Percentiles rank a stretch among this genome's conserved stretches.
Conservation (phyloP, 64 coral and sea anemone genomes). For the Orbicella faveolata region DNA sequence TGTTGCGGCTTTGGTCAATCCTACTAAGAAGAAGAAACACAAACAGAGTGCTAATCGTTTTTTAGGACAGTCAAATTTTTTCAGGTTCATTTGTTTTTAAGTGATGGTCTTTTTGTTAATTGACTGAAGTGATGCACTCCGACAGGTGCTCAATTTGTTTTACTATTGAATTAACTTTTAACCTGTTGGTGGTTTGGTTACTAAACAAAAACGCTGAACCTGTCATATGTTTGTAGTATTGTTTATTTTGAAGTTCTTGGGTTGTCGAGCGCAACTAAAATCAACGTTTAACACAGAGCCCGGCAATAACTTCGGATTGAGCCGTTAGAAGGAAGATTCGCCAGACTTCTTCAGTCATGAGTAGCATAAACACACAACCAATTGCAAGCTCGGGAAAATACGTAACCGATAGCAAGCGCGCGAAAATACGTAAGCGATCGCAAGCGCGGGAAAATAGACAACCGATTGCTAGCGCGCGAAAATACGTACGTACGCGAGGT, state of each 20-base stretch:
- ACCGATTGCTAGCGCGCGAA: background rate
- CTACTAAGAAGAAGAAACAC: background rate
- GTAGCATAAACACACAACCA: too few relatives aligned
- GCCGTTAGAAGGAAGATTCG: too few relatives aligned
- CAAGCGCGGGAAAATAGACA: background rate
- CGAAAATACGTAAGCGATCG: background rate
- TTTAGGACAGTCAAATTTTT: background rate
- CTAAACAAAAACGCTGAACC: background rate
- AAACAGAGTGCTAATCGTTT: too few relatives aligned
- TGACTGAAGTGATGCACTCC: background rate
- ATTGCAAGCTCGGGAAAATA: background rate
- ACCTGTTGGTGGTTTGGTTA: constrained; percentile 2
- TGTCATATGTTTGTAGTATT: background rate
- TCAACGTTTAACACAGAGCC: background rate
- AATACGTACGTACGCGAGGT: too few relatives aligned
- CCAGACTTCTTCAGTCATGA: background rate
- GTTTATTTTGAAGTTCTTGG: background rate
- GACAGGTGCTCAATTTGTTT: background rate
- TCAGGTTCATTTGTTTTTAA: background rate
- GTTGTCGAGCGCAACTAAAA: background rate
- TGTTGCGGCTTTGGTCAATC: background rate
- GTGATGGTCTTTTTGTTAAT: background rate
- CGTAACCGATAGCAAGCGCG: too few relatives aligned
- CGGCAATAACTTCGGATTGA: too few relatives aligned
- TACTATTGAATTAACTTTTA: background rate